These are phyloP conservation scores for Ceratina japonica DNA, from an alignment of 1,140 invertebrate species.

Conservation along the genomic window DNA sequence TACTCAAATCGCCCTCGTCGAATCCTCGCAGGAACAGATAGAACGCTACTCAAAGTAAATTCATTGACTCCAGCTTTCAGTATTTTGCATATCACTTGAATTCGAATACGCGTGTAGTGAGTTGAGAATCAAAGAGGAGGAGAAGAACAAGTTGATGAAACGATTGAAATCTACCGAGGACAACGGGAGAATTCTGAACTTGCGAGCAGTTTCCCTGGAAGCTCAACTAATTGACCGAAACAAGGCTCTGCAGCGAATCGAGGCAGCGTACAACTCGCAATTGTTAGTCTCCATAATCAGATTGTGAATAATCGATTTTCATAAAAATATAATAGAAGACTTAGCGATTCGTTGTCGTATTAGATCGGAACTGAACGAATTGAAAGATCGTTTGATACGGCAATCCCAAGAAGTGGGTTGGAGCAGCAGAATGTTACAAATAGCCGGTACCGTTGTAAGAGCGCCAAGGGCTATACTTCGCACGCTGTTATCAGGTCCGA, in stretches of 20 bases:
- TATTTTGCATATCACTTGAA: not conserved
- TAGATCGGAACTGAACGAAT: slow-evolving; percentile 69
- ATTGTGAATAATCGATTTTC: not conserved
- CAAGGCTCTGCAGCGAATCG: slow-evolving; percentile 60
- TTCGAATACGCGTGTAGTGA: slow-evolving; percentile 44
- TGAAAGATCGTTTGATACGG: slow-evolving; percentile 64
- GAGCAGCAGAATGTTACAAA: slow-evolving; percentile 72
- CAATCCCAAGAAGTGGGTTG: slow-evolving; percentile 69
- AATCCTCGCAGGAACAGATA: slow-evolving; percentile 68
- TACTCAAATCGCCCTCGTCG: slow-evolving; percentile 66
- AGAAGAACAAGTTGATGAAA: slow-evolving; percentile 59
- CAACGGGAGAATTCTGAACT: slow-evolving; percentile 47
- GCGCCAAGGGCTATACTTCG: slow-evolving; percentile 72
- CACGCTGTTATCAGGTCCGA: slow-evolving; percentile 67
- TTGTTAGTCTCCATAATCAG: slow-evolving; percentile 50
- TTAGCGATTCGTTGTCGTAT: not conserved
- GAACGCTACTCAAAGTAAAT: slow-evolving; percentile 61
- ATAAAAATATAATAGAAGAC: not conserved
- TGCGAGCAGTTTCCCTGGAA: slow-evolving; percentile 62
- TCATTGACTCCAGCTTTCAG: not conserved
- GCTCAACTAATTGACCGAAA: slow-evolving; percentile 65
- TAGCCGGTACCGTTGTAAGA: slow-evolving; percentile 72
- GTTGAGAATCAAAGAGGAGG: slow-evolving; percentile 50
- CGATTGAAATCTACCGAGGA: slow-evolving; percentile 57
- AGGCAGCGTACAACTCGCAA: slow-evolving; percentile 66